These are phyloP conservation scores for Propsilocerus akamusi DNA, from an alignment of 1,140 invertebrate genomes.

Conservation along the genomic window DNA sequence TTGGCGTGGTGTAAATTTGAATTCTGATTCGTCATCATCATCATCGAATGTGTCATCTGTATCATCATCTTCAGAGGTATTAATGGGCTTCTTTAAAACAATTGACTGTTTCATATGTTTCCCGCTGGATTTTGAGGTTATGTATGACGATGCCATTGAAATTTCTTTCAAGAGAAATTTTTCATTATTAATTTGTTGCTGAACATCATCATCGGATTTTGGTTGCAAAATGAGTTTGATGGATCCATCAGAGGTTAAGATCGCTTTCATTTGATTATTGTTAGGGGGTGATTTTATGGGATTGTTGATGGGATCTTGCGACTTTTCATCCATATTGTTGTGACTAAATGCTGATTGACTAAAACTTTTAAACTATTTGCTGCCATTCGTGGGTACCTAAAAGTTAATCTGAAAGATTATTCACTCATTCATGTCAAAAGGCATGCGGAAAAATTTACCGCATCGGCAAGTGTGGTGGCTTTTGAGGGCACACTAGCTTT, in stretches of 20 bases:
- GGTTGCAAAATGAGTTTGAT: neutral
- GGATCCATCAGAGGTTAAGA: neutral
- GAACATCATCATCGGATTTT: neutral
- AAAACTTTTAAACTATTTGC: neutral
- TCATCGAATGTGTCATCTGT: too few relatives aligned
- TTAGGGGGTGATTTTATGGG: neutral
- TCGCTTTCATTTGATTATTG: constrained; percentile 2
- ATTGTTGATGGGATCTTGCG: neutral
- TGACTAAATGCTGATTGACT: neutral
- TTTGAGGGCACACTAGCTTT: neutral
- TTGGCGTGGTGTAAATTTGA: constrained; percentile 19
- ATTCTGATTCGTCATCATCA: constrained; percentile 21
- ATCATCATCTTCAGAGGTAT: constrained; percentile 9
- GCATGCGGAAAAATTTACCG: neutral
- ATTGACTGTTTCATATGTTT: neutral
- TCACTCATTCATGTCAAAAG: neutral
- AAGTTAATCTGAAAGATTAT: neutral
- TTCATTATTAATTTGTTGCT: neutral
- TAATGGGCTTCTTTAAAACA: neutral
- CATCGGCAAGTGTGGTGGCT: neutral
- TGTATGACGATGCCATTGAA: neutral
- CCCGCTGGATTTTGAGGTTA: neutral
- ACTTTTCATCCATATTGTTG: neutral
- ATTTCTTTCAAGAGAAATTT: neutral
- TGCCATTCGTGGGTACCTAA: neutral